A percentile compares a stretch with the other conserved stretches of the same genome.
Evolutionary conservation across 2,797 vertebrate species (phyloP).

Genomic region (Borostomias antarcticus): DNA sequence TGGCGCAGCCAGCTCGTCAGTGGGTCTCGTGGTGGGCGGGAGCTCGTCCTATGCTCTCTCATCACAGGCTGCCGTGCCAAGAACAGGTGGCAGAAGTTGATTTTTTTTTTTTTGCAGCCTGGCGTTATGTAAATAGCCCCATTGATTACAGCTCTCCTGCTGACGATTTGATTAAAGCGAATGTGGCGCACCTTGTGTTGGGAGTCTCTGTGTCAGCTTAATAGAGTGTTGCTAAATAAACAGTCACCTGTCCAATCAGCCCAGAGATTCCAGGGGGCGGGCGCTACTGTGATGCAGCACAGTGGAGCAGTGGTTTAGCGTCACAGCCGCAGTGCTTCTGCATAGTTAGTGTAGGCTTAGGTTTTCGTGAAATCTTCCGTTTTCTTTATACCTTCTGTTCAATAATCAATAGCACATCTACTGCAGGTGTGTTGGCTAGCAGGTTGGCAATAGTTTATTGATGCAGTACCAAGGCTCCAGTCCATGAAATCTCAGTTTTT

Average conservation of each 20-base stretch:
- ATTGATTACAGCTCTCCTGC: slow-evolving; percentile 60
- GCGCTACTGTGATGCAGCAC: background rate
- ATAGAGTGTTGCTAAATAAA: slow-evolving; percentile 65
- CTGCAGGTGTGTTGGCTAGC: background rate
- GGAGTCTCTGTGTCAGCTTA: slow-evolving; percentile 53
- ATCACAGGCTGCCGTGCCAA: slow-evolving; percentile 3
- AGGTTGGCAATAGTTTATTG: background rate
- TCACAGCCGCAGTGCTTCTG: no score
- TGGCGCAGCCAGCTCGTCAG: background rate
- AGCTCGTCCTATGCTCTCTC: background rate
- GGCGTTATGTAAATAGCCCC: slow-evolving; percentile 57
- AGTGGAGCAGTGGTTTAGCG: no score
- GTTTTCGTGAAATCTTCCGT: no score
- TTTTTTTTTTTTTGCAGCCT: slow-evolving; percentile 35
- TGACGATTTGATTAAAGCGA: slow-evolving; percentile 64
- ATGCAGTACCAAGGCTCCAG: background rate
- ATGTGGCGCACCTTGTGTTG: slow-evolving; percentile 54
- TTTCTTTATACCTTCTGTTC: no score
- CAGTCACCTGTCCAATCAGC: slow-evolving; percentile 47
- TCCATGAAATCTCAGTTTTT: background rate
- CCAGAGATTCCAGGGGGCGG: slow-evolving; percentile 1
- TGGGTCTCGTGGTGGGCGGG: background rate
- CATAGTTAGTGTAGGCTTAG: no score
- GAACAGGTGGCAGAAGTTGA: slow-evolving; percentile 46
- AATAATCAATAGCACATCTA: background rate